phyloP scores from a whole-genome alignment of 2,113 vertebrate genomes.

The Eretmochelys imbricata region DNA sequence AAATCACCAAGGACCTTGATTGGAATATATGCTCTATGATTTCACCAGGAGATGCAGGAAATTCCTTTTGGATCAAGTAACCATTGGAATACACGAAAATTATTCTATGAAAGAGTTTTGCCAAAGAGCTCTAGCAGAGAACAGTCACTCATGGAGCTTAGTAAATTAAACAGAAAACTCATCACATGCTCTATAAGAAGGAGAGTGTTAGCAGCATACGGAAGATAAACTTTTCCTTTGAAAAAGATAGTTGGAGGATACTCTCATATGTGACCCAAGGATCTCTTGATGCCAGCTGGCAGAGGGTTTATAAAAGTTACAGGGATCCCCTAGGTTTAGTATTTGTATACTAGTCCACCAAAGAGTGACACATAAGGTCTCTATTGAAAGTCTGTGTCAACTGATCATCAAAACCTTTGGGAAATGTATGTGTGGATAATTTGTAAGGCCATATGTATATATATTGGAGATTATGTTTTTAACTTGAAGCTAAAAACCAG shows the following conservation, averaged over 20 bases:
- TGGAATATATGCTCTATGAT: background rate
- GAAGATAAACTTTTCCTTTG: conserved; percentile 10
- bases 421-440: background rate
- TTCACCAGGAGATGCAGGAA: background rate
- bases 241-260: background rate
- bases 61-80: conserved; percentile 11
- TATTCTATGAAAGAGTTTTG: background rate
- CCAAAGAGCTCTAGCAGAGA: conserved; percentile 10
- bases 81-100: conserved; percentile 25
- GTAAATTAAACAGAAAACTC: conserved; percentile 22
- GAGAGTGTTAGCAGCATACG: background rate
- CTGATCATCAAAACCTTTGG: background rate
- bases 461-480: background rate
- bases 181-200: background rate
- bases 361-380: background rate
- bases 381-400: background rate
- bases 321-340: background rate
- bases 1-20: background rate
- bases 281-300: background rate
- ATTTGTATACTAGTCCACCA: background rate
- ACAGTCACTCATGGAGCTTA: background rate
- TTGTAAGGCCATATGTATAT: background rate
- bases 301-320: background rate
- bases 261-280: background rate
- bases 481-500: background rate